Evolutionary conservation across 2,113 vertebrate genomes (phyloP).

Genomic region (Blennius ocellaris): DNA sequence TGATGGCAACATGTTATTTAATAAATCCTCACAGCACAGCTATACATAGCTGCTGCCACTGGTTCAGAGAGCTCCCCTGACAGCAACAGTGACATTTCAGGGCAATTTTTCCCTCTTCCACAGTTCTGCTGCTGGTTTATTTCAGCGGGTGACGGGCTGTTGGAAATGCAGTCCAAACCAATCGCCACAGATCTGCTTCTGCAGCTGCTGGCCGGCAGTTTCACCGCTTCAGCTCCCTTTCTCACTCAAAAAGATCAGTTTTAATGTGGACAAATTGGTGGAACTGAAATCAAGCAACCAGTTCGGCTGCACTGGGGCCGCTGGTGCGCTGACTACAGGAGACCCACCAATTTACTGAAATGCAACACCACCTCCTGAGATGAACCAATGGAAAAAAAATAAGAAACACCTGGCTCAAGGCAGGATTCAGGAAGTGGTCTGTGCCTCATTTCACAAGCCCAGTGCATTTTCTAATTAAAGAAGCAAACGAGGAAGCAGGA

Average conservation of each 20-base stretch:
- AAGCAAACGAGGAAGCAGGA: constrained; percentile 15
- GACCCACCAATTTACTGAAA: constrained; percentile 24
- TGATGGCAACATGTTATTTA: constrained; percentile 49
- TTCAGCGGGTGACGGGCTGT: constrained; percentile 54
- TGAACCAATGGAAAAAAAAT: constrained; percentile 15
- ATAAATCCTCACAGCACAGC: constrained; percentile 43
- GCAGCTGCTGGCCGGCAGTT: constrained; percentile 43
- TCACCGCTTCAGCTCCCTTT: neutral
- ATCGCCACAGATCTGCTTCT: constrained; percentile 50
- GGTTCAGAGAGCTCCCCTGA: constrained; percentile 49
- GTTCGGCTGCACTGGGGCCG: constrained; percentile 25
- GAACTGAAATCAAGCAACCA: constrained; percentile 32
- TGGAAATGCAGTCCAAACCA: constrained; percentile 63
- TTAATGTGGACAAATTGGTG: constrained; percentile 26
- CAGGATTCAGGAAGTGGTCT: constrained; percentile 19
- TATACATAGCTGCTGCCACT: constrained; percentile 45
- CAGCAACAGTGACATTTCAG: constrained; percentile 63
- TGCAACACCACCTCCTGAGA: constrained; percentile 13
- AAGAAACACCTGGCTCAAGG: neutral
- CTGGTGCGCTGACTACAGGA: constrained; percentile 27
- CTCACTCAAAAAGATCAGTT: neutral
- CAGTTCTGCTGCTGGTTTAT: constrained; percentile 51
- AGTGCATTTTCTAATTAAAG: constrained; percentile 29
- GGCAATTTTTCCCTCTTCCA: constrained; percentile 47
- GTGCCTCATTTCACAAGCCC: constrained; percentile 24